A percentile compares a stretch with the other conserved stretches of the same genome.
phyloP scores from a whole-genome alignment of 2,113 vertebrate species.

The Microcebus ravelobensis region DNA sequence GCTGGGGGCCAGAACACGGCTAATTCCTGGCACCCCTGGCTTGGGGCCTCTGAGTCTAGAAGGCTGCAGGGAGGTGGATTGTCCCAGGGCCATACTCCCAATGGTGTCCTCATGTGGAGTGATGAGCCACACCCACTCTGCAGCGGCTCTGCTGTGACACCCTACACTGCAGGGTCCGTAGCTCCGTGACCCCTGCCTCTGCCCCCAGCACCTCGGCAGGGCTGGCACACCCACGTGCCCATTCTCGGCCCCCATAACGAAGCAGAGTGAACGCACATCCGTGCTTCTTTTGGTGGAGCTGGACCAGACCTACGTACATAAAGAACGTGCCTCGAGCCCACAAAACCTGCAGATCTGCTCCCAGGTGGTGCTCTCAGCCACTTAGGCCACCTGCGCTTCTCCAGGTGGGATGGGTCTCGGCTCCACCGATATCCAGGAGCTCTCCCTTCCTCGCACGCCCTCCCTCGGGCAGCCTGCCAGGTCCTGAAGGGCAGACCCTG shows the following conservation, averaged over 20 bases:
- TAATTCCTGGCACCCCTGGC: not conserved
- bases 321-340: fast-evolving
- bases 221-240: not conserved
- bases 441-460: fast-evolving
- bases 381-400: no score
- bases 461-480: fast-evolving
- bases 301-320: fast-evolving
- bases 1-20: no score
- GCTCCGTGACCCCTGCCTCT: not conserved
- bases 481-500: not conserved
- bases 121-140: fast-evolving
- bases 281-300: fast-evolving
- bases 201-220: fast-evolving
- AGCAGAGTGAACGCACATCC: fast-evolving
- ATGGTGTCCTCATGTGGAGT: fast-evolving
- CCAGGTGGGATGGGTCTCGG: not conserved
- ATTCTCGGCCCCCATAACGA: not conserved
- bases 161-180: fast-evolving
- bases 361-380: fast-evolving
- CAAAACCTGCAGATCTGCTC: not conserved
- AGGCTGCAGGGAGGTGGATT: fast-evolving
- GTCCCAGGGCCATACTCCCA: fast-evolving
- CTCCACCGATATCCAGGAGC: fast-evolving
- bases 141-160: not conserved
- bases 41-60: not conserved